Evolutionary conservation across 2,888 invertebrate species (phyloP).

Genomic region (Platynereis dumerilii): DNA sequence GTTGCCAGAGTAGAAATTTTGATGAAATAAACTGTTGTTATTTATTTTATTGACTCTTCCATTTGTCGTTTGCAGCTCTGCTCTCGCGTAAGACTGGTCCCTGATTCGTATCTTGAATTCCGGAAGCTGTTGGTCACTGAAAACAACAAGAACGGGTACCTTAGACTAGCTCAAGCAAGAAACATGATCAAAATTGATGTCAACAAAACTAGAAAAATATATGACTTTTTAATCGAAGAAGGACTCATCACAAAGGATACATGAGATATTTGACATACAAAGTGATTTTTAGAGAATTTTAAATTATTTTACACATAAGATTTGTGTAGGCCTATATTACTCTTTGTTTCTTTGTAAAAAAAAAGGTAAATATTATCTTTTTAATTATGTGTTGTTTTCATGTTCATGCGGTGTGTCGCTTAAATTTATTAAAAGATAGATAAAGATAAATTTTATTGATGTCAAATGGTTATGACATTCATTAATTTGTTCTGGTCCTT

Average conservation of each 20-base stretch:
- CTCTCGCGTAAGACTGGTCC: conserved; percentile 76
- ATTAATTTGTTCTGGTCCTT: no score
- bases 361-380: no score
- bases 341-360: no score
- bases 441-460: no score
- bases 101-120: conserved; percentile 80
- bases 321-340: no score
- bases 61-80: conserved; percentile 68
- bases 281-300: no score
- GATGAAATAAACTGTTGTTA: neutral
- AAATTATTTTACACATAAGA: no score
- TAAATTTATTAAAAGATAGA: no score
- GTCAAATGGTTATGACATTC: no score
- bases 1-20: no score
- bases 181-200: conserved; percentile 89
- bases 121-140: conserved; percentile 77
- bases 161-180: conserved; percentile 82
- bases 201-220: conserved; percentile 82
- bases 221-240: conserved; percentile 70
- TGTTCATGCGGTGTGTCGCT: no score
- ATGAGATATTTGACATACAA: neutral
- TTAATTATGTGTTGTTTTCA: no score
- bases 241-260: conserved; percentile 48
- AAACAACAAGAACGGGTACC: conserved; percentile 75
- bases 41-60: neutral